These are phyloP conservation scores for Epizoanthus rinbou DNA, from an alignment of 92 coral and sea anemone species.

Conservation along the genomic window DNA sequence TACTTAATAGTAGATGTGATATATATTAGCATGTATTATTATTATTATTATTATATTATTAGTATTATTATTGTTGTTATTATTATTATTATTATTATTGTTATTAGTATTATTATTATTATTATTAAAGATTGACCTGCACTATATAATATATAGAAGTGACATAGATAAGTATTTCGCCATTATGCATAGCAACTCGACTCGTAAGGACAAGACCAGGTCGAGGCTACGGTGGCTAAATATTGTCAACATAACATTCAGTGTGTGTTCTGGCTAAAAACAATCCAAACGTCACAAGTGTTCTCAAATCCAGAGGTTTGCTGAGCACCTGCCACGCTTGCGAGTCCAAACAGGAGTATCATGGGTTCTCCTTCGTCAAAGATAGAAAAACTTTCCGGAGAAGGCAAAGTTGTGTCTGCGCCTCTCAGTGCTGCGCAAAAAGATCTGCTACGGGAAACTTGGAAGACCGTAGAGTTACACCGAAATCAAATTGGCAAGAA, in stretches of 20 bases:
- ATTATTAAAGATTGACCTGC: too few species aligned
- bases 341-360: background rate
- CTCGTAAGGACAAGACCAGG: background rate
- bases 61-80: too few species aligned
- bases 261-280: background rate
- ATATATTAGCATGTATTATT: too few species aligned
- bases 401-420: constrained; percentile 10
- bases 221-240: background rate
- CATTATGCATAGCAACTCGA: background rate
- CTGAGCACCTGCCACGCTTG: background rate
- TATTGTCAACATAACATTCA: background rate
- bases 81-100: too few species aligned
- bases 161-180: too few species aligned
- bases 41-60: too few species aligned
- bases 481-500: constrained; percentile 72
- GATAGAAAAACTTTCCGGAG: background rate
- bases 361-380: constrained; percentile 62
- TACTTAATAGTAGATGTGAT: too few species aligned
- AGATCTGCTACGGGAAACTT: constrained; percentile 79
- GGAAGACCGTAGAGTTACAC: constrained; percentile 74
- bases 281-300: too few species aligned
- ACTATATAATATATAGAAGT: too few species aligned
- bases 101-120: too few species aligned
- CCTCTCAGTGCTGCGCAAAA: constrained; percentile 64
- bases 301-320: background rate